Percentiles rank a stretch among this genome's conserved stretches.
Evolutionary conservation across 2,888 invertebrate species (phyloP).

Genomic region (Alentia gelatinosa): DNA sequence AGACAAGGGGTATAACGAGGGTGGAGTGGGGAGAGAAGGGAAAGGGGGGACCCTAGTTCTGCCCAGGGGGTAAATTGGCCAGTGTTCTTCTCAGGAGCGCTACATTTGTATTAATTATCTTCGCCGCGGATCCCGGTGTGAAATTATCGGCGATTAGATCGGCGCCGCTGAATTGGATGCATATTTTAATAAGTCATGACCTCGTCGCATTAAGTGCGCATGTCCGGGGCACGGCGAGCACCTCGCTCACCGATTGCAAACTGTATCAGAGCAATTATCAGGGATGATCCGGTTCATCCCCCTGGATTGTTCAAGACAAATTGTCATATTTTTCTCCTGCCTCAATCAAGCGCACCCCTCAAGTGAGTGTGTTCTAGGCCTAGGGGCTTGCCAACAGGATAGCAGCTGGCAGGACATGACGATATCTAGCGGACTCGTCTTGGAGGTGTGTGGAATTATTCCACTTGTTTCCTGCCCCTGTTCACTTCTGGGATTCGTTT

Average conservation of each 20-base stretch:
- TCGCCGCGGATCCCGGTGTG: background rate
- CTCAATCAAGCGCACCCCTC: no score
- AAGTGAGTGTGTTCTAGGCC: no score
- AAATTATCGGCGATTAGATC: slow-evolving; percentile 44
- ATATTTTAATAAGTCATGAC: slow-evolving; percentile 51
- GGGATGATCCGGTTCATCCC: background rate
- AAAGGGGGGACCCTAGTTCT: background rate
- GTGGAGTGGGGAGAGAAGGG: no score
- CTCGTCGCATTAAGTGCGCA: background rate
- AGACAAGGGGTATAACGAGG: no score
- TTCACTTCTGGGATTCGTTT: no score
- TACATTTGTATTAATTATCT: slow-evolving; percentile 48
- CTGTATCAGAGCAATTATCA: background rate
- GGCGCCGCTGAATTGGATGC: slow-evolving; percentile 6
- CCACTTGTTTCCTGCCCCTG: no score
- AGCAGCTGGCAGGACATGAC: no score
- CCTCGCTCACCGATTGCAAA: background rate
- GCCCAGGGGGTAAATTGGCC: slow-evolving; percentile 50
- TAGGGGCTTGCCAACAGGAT: no score
- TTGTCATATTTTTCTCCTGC: background rate
- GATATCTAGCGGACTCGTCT: no score
- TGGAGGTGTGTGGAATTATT: no score
- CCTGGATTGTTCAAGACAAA: background rate
- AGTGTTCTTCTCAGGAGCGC: background rate
- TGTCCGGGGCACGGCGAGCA: background rate